These are phyloP conservation scores for Zaprionus gabonicus DNA, from an alignment of 1,140 invertebrate genomes.

Conservation along the genomic window DNA sequence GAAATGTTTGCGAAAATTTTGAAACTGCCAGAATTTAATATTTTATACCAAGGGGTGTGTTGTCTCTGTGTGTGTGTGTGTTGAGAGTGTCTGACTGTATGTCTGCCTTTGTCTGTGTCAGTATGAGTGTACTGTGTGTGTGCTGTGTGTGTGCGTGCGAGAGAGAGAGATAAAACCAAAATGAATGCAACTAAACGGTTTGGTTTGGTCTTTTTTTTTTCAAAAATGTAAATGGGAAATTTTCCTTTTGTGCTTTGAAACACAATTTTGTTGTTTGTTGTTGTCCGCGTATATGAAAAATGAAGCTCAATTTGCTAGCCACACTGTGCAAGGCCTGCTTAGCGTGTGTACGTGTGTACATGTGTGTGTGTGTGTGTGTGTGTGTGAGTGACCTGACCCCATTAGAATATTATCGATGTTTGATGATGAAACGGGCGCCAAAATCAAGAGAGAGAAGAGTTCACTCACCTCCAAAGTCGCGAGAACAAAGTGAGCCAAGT, in stretches of 20 bases:
- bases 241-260: slow-evolving; percentile 2
- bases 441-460: slow-evolving; percentile 5
- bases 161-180: not conserved
- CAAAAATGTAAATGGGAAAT: not conserved
- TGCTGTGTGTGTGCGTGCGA: not conserved
- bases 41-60: not conserved
- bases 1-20: no score
- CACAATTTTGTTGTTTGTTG: slow-evolving; percentile 3
- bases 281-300: not conserved
- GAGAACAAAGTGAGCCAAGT: slow-evolving; percentile 3
- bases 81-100: not conserved
- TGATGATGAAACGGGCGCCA: not conserved
- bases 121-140: not conserved
- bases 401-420: not conserved
- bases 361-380: not conserved
- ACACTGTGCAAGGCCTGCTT: slow-evolving; percentile 29
- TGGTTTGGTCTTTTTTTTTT: not conserved
- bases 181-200: not conserved
- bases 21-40: no score
- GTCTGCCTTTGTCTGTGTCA: no score
- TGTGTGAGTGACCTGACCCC: not conserved
- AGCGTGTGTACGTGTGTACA: not conserved
- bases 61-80: not conserved
- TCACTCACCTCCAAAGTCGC: slow-evolving; percentile 24
- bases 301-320: not conserved